phyloP scores from a whole-genome alignment of 2,113 vertebrate species.

The Genyomyrus donnyi region DNA sequence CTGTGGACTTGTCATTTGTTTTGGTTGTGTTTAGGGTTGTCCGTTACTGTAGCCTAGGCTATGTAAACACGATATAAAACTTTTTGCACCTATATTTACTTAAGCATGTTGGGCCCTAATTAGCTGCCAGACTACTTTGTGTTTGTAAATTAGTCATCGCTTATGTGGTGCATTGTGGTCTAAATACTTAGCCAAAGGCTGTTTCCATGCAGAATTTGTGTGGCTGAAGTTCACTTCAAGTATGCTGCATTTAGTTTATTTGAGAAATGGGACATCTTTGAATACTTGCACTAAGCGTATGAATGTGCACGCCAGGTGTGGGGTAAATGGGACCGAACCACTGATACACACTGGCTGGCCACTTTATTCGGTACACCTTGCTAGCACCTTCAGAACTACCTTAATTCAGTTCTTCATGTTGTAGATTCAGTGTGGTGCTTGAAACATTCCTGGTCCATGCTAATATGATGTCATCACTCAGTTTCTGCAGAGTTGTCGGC shows the following conservation, averaged over 20 bases:
- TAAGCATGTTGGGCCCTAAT: background rate
- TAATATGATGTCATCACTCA: background rate
- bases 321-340: background rate
- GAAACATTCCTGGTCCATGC: background rate
- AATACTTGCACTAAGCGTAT: background rate
- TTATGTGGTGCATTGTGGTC: background rate
- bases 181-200: background rate
- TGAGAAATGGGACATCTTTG: background rate
- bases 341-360: background rate
- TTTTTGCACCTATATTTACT: too few species aligned
- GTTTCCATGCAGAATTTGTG: background rate
- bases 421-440: background rate
- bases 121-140: background rate
- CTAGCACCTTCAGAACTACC: background rate
- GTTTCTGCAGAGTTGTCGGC: background rate
- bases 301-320: background rate
- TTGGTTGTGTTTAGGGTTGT: background rate
- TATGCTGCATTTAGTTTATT: background rate
- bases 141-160: background rate
- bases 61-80: background rate
- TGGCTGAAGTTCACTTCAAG: background rate
- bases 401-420: background rate
- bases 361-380: background rate
- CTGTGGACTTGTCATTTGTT: background rate
- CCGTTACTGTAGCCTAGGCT: background rate